Base-by-base conservation (phyloP, 2,888 invertebrate species). In the Cinara cedri region DNA sequence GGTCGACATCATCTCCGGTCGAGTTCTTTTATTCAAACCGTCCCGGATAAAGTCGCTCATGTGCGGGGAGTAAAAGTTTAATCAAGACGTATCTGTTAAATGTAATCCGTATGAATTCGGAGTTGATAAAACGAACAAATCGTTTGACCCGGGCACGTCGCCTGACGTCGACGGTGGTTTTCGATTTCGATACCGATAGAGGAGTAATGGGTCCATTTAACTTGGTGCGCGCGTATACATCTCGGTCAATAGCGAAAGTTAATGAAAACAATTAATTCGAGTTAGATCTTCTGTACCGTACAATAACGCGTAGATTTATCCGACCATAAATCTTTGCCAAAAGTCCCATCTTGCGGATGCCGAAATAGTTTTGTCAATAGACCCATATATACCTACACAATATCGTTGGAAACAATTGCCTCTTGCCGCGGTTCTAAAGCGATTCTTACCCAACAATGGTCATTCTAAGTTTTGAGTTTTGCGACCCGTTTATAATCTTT, bases 181-280 rank as follows among this genome's bases (percentile, higher is more conserved):
- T 46, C n/a, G 44, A 57, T 57, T 57, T 1, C n/a, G 1, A 46
- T 13, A 4, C 57, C 9, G 44, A n/a, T 44, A 65, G 6, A 55
- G 19, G 21, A 24, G 57, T 72, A 24, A 57, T 57, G 60, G 46
- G 72, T 26, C 24, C 46, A 46, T 72, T 72, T 72, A 72, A 60
- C 46, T 72, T 72, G 13, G 44, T 2, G 21, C n/a, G 6, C 1
- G 10, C 9, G n/a, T n/a, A n/a, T n/a, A n/a, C n/a, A n/a, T 34
- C 42, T 71, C n/a, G 6, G 46, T 46, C n/a, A 60, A 60, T 60
- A 46, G 46, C 16, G 13, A 60, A 55, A 26, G 57, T 49, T 72
- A 60, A 72, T 72, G 72, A 72, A 72, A 72, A 60, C 60, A 72
- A 60, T 72, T 72, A 72, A 57, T 72, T 57, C 60, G 1, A 60